phyloP scores from a whole-genome alignment of 1,140 invertebrate species.

The Pollicipes pollicipes region DNA sequence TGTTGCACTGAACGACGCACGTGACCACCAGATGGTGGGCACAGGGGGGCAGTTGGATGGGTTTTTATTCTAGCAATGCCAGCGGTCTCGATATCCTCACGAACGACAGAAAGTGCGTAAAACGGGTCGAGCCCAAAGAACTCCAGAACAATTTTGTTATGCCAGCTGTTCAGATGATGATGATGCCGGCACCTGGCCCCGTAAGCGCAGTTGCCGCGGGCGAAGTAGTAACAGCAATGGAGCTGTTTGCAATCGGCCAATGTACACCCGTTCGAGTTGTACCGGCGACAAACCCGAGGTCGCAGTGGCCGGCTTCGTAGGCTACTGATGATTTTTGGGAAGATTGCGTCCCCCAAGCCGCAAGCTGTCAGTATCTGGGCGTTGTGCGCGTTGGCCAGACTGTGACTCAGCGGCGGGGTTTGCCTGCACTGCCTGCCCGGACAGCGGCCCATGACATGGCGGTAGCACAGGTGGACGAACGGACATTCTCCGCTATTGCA shows the following conservation, averaged over 20 bases:
- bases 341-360: neutral
- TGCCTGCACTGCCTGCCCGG: neutral
- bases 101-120: neutral
- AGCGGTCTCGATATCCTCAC: neutral
- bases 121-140: neutral
- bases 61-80: neutral
- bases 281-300: neutral
- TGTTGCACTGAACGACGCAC: no score
- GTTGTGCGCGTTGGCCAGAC: neutral
- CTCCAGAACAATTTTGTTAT: neutral
- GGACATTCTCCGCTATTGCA: neutral
- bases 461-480: neutral
- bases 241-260: neutral
- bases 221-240: neutral
- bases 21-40: no score
- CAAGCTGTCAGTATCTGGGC: neutral
- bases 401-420: neutral
- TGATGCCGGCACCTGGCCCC: neutral
- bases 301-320: neutral
- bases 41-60: neutral
- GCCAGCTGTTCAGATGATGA: neutral
- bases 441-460: neutral
- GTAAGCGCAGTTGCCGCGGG: neutral
- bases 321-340: neutral
- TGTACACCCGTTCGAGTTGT: neutral